phyloP scores from a whole-genome alignment of 92 coral and sea anemone genomes.

The Palythoa grandis region DNA sequence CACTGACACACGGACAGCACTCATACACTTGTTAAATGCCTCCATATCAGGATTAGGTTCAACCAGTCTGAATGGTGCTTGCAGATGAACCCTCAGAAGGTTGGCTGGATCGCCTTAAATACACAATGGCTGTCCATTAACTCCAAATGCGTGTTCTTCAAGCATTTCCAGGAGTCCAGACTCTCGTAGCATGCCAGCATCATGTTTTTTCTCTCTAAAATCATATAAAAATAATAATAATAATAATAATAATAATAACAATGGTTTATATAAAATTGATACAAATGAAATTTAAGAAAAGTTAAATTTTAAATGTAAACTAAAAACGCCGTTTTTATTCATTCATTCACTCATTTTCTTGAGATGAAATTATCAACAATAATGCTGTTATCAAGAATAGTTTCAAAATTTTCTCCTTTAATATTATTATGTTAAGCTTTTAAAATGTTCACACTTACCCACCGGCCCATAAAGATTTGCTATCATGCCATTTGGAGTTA shows the following conservation, averaged over 20 bases:
- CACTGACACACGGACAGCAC: constrained; percentile 7
- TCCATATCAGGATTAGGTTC: not conserved
- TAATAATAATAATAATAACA: no score
- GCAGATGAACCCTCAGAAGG: not conserved
- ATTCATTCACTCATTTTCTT: not conserved
- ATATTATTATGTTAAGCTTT: not conserved
- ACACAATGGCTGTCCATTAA: not conserved
- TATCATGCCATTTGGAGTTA: constrained; percentile 10
- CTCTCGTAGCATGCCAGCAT: constrained; percentile 18
- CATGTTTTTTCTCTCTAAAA: constrained; percentile 1
- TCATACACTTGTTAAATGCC: constrained; percentile 5
- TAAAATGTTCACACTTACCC: not conserved
- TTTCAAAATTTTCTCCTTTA: no score
- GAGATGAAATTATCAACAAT: not conserved
- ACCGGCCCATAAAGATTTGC: constrained; percentile 1
- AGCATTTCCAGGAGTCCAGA: constrained; percentile 15
- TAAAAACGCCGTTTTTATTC: not conserved
- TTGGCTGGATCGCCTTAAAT: constrained; percentile 11
- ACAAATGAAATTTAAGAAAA: not conserved
- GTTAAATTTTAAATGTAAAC: not conserved
- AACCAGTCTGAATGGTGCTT: constrained; percentile 1
- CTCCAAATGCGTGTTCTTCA: not conserved
- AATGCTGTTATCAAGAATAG: not conserved
- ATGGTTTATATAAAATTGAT: no score
- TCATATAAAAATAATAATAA: not conserved